Conservation (phyloP, 2,797 vertebrate genomes). For the Coracias cyanogaster region DNA sequence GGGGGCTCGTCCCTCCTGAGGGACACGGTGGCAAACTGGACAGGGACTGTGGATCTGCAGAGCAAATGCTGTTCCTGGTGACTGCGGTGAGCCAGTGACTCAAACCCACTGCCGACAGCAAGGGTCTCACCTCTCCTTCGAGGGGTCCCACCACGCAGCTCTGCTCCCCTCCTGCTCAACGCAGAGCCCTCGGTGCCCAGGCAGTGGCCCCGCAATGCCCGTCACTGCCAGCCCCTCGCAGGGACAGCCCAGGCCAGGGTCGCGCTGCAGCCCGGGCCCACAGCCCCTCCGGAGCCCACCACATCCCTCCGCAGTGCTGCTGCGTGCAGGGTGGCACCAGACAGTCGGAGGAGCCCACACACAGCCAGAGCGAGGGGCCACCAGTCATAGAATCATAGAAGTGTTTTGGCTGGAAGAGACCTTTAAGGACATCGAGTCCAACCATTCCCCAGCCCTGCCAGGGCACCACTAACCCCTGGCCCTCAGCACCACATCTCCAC, state of each 20-base stretch:
- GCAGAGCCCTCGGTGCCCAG: rapidly evolving
- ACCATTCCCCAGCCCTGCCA: too few relatives aligned
- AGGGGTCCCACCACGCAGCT: not conserved
- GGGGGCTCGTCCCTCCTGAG: not conserved
- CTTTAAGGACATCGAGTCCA: too few relatives aligned
- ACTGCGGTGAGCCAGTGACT: rapidly evolving
- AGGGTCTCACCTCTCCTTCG: not conserved
- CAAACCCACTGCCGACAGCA: rapidly evolving
- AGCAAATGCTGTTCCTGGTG: not conserved
- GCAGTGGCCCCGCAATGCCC: rapidly evolving
- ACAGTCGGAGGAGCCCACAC: rapidly evolving
- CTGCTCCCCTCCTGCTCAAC: not conserved
- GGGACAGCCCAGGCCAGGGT: rapidly evolving
- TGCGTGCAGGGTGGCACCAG: rapidly evolving
- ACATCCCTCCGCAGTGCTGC: rapidly evolving
- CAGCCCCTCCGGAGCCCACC: rapidly evolving
- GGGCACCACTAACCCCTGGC: too few relatives aligned
- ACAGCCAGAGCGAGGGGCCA: rapidly evolving
- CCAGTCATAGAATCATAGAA: not conserved
- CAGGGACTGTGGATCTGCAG: not conserved
- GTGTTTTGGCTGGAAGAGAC: not conserved
- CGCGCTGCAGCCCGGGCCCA: not conserved
- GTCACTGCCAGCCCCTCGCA: not conserved
- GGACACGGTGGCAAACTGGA: rapidly evolving
- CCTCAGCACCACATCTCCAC: too few relatives aligned